Evolutionary conservation across 2,888 invertebrate genomes (phyloP).

Genomic region (Venustoraphidia nigricollis): DNA sequence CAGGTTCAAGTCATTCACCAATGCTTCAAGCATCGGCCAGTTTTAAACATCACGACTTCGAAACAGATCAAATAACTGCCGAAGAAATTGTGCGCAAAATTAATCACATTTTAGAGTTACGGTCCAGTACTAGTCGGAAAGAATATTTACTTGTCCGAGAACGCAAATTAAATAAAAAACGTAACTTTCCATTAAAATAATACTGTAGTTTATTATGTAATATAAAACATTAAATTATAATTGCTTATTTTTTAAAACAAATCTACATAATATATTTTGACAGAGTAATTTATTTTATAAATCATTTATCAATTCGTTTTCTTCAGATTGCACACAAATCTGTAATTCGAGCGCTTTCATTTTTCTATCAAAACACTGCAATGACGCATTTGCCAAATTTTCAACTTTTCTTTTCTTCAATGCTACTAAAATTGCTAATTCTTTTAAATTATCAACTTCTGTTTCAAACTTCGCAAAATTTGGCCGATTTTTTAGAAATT

Average conservation of each 20-base stretch:
- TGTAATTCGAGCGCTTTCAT: too few species aligned
- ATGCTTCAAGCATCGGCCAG: constrained; percentile 32
- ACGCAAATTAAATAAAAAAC: constrained; percentile 45
- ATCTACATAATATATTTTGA: neutral
- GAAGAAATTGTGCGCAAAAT: constrained; percentile 77
- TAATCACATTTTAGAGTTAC: constrained; percentile 69
- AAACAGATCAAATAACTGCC: constrained; percentile 58
- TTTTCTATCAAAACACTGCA: neutral
- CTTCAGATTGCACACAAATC: too few species aligned
- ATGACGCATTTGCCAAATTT: neutral
- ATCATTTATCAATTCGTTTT: too few species aligned
- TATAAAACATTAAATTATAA: constrained; percentile 1
- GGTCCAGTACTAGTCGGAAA: constrained; percentile 62
- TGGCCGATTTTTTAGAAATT: constrained; percentile 29
- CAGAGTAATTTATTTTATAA: neutral
- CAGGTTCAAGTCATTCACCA: constrained; percentile 18
- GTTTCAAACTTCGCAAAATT: constrained; percentile 27
- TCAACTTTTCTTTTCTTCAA: too few species aligned
- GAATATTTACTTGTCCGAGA: constrained; percentile 68
- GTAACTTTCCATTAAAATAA: constrained; percentile 36
- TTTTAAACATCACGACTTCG: constrained; percentile 81
- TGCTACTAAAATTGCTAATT: constrained; percentile 16
- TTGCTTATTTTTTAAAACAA: neutral
- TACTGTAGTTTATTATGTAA: constrained; percentile 7
- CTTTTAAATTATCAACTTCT: constrained; percentile 26